Conservation (phyloP, 2,888 invertebrate species). For the Metacarcinus magister region DNA sequence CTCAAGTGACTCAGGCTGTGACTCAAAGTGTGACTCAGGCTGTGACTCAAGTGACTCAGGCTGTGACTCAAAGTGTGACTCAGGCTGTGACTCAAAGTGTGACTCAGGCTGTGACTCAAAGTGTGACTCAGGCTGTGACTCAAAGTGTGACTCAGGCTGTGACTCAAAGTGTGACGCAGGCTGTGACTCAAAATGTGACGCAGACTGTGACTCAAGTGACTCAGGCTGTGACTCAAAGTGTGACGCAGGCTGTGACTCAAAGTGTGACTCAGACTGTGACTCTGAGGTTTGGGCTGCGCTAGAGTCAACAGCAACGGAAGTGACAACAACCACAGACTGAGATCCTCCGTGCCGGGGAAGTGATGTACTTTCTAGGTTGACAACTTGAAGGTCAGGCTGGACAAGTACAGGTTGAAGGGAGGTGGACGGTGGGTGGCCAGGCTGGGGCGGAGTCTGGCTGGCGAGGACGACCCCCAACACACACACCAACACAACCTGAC, state of each 20-base stretch:
- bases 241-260: background rate
- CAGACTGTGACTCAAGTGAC: too few relatives aligned
- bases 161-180: too few relatives aligned
- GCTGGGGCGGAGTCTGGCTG: background rate
- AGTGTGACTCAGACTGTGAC: background rate
- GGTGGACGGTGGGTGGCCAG: background rate
- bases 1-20: too few relatives aligned
- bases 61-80: too few relatives aligned
- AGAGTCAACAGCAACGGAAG: background rate
- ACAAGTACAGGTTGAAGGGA: background rate
- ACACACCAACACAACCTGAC: slow-evolving; percentile 32
- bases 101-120: too few relatives aligned
- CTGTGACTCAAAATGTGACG: too few relatives aligned
- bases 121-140: too few relatives aligned
- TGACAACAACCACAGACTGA: background rate
- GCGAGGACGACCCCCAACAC: slow-evolving; percentile 32
- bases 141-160: too few relatives aligned
- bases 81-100: too few relatives aligned
- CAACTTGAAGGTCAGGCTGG: background rate
- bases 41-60: too few relatives aligned
- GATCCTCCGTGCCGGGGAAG: background rate
- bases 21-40: too few relatives aligned
- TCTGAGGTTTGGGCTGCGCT: background rate
- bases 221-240: background rate
- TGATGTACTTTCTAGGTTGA: background rate